phyloP scores from a whole-genome alignment of 2,888 invertebrate species.

The Rhagium mordax region DNA sequence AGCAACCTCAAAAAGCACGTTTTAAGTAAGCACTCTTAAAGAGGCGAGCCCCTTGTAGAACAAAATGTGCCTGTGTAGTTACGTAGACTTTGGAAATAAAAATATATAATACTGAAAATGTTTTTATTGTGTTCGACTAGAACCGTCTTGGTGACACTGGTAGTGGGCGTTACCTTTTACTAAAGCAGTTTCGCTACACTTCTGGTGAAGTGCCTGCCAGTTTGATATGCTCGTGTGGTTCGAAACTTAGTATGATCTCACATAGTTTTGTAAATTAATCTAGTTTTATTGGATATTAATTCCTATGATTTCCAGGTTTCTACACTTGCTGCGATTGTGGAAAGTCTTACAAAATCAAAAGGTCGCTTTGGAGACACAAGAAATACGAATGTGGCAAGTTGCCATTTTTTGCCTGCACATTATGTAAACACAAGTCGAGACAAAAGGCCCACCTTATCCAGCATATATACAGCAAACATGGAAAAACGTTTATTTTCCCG shows the following conservation, averaged over 20 bases:
- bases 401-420: conserved; percentile 42
- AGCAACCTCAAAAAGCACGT: conserved; percentile 40
- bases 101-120: background rate
- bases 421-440: conserved; percentile 37
- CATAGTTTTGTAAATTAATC: too few relatives aligned
- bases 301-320: conserved; percentile 8
- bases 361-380: conserved; percentile 52
- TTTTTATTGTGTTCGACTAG: too few relatives aligned
- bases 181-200: too few relatives aligned
- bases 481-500: background rate
- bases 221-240: too few relatives aligned
- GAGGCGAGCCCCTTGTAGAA: background rate
- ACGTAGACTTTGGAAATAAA: background rate
- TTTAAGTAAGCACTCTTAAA: conserved; percentile 14
- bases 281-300: background rate
- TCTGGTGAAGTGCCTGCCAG: too few relatives aligned
- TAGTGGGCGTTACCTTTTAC: too few relatives aligned
- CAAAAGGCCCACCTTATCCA: conserved; percentile 38
- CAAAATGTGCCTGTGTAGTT: background rate
- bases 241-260: too few relatives aligned
- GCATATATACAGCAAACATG: conserved; percentile 32
- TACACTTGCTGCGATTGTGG: conserved; percentile 45
- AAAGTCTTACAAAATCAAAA: conserved; percentile 51
- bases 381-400: conserved; percentile 56
- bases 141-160: too few relatives aligned